Conservation (phyloP, 2,797 vertebrate genomes). For the Tokudaia tokunoshimensis region DNA sequence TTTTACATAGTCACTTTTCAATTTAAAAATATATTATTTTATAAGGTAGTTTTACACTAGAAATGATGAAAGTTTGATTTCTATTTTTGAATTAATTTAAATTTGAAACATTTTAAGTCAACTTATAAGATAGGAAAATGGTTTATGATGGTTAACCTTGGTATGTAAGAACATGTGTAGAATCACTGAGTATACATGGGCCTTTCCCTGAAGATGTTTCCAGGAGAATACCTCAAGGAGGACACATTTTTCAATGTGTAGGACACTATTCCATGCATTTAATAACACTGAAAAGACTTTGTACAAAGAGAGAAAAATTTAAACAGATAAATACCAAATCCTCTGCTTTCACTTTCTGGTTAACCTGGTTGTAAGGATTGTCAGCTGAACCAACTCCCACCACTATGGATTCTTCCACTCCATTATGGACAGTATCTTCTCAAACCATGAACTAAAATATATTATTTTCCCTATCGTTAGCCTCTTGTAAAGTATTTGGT, state of each 20-base stretch:
- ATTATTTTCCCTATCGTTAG: background rate
- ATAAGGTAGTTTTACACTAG: background rate
- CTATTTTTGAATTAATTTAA: slow-evolving; percentile 28
- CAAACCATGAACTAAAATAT: too few species aligned
- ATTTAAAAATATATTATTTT: background rate
- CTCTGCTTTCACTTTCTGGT: background rate
- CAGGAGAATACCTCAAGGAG: background rate
- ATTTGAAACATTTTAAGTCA: background rate
- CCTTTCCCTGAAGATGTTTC: background rate
- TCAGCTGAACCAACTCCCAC: background rate
- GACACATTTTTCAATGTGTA: background rate
- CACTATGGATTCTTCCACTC: accelerated
- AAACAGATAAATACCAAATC: too few species aligned
- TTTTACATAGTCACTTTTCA: background rate
- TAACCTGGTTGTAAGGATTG: background rate
- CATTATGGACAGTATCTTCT: background rate
- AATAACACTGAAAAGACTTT: background rate
- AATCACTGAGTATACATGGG: background rate
- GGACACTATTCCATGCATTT: background rate
- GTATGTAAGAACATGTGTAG: background rate
- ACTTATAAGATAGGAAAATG: background rate
- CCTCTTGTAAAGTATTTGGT: background rate
- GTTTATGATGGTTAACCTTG: background rate
- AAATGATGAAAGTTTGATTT: background rate
- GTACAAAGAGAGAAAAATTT: background rate